Evolutionary conservation across 2,888 invertebrate species (phyloP).

Genomic region (Halictus ligatus): DNA sequence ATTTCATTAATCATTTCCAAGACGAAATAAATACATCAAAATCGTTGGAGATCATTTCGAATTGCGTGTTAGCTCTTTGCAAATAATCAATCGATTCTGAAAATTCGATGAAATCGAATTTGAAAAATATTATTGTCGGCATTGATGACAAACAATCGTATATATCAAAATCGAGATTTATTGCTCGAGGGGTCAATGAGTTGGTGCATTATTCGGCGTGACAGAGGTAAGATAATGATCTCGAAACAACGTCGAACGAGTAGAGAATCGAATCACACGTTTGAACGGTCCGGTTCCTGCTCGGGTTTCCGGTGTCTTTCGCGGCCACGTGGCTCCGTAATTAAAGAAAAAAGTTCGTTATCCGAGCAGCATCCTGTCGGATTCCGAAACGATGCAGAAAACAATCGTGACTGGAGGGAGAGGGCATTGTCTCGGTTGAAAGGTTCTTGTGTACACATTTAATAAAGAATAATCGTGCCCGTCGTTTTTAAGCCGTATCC

Average conservation of each 20-base stretch:
- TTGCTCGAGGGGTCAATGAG: background rate
- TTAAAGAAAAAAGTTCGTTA: constrained; percentile 21
- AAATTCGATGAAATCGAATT: too few relatives aligned
- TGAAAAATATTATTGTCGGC: too few relatives aligned
- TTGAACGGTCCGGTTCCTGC: constrained; percentile 8
- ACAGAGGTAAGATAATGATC: background rate
- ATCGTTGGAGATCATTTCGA: too few relatives aligned
- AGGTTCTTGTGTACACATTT: constrained; percentile 22
- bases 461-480: constrained; percentile 24
- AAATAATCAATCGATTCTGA: too few relatives aligned
- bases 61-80: too few relatives aligned
- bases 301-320: background rate
- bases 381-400: constrained; percentile 20
- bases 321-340: constrained; percentile 3
- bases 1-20: too few relatives aligned
- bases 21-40: too few relatives aligned
- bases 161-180: too few relatives aligned
- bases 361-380: constrained; percentile 1
- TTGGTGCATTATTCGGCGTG: background rate
- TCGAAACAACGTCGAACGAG: background rate
- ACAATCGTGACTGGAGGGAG: constrained; percentile 9
- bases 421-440: constrained; percentile 14
- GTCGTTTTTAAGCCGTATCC: constrained; percentile 6
- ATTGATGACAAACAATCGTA: too few relatives aligned
- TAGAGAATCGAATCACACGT: background rate